These are phyloP conservation scores for Mustelus asterias DNA, from an alignment of 2,113 vertebrate genomes.

Conservation along the genomic window DNA sequence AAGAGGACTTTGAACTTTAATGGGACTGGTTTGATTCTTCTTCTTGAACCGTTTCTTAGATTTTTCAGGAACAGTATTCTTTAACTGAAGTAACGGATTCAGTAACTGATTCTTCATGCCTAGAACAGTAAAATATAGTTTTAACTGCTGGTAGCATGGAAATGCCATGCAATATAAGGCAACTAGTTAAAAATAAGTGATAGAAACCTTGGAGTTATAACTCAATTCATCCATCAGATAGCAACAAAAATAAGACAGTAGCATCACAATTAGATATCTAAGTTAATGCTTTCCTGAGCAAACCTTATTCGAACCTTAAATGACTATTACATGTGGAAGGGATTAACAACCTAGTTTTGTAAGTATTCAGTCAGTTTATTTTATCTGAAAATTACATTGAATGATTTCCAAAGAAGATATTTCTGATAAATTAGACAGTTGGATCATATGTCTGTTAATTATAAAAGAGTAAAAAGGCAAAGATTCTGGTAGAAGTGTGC, in stretches of 20 bases:
- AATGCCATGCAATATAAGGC: neutral
- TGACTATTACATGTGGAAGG: neutral
- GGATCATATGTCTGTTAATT: neutral
- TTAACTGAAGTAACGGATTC: slow-evolving; percentile 72
- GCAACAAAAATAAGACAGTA: neutral
- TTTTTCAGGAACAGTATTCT: slow-evolving; percentile 58
- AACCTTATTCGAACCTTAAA: neutral
- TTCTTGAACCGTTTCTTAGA: slow-evolving; percentile 75
- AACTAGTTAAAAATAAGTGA: neutral
- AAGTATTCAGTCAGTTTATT: neutral
- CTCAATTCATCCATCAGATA: neutral
- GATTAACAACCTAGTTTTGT: neutral
- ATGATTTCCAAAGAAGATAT: neutral
- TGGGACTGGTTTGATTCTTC: slow-evolving; percentile 65
- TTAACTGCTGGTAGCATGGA: neutral
- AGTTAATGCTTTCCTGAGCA: neutral
- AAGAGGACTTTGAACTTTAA: slow-evolving; percentile 69
- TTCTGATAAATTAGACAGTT: neutral
- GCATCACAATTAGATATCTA: neutral
- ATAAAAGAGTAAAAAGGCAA: neutral
- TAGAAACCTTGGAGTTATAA: neutral
- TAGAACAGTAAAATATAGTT: slow-evolving; percentile 43
- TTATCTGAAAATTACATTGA: neutral
- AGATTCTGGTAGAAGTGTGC: neutral
- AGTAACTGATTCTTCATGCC: slow-evolving; percentile 73